Evolutionary conservation across 2,113 vertebrate genomes (phyloP).

Genomic region (Colius striatus): DNA sequence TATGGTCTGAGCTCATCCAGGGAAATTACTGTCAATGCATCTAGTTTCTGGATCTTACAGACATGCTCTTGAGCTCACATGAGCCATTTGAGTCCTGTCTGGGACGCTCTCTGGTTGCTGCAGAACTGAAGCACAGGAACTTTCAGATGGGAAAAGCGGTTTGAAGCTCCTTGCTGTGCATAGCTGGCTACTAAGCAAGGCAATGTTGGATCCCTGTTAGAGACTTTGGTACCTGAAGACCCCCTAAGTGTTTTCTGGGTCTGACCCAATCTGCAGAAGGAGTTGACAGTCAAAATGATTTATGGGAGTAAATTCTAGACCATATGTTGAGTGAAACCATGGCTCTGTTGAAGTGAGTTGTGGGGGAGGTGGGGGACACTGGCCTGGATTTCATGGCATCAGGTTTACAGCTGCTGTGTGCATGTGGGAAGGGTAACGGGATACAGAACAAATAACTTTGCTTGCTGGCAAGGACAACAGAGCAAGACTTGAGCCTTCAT

Average conservation of each 20-base stretch:
- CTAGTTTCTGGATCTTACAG: neutral
- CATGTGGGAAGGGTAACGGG: neutral
- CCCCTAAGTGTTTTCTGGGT: neutral
- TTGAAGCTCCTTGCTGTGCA: neutral
- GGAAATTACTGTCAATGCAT: accelerated
- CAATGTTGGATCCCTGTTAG: neutral
- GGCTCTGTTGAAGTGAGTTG: neutral
- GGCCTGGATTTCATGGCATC: constrained; percentile 24
- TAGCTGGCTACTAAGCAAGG: neutral
- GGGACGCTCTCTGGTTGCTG: neutral
- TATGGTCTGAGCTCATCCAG: neutral
- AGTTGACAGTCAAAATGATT: constrained; percentile 44
- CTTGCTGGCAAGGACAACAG: neutral
- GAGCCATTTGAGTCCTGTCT: accelerated
- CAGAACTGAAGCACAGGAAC: neutral
- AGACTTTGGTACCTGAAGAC: constrained; percentile 15
- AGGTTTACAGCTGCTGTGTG: constrained; percentile 21
- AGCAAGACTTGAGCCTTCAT: neutral
- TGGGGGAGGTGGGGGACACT: neutral
- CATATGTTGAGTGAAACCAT: constrained; percentile 22
- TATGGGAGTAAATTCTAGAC: constrained; percentile 7
- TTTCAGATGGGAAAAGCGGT: neutral
- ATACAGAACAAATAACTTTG: neutral
- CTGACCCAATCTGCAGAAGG: constrained; percentile 14
- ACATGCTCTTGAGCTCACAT: neutral